Conservation (phyloP, 2,113 vertebrate species). For the Anoplopoma fimbria region DNA sequence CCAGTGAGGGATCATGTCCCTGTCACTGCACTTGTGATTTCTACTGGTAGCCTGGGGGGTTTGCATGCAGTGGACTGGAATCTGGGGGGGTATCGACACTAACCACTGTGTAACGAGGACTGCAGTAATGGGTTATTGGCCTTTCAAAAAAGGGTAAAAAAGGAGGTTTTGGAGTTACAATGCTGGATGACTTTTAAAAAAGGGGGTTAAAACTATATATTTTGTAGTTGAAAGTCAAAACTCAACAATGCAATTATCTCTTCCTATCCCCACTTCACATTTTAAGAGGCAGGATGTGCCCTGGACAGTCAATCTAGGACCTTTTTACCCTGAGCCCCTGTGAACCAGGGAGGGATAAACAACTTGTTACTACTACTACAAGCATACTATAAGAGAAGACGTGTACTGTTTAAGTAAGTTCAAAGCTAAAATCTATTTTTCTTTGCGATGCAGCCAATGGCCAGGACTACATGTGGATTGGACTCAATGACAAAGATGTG, state of each 20-base stretch:
- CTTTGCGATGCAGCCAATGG: constrained; percentile 83
- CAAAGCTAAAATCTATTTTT: constrained; percentile 6
- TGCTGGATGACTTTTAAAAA: no score
- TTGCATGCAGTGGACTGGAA: no score
- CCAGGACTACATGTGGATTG: constrained; percentile 96
- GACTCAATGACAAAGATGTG: constrained; percentile 91
- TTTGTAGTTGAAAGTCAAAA: neutral
- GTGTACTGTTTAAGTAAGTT: neutral
- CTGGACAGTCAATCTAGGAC: neutral
- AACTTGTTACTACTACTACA: neutral
- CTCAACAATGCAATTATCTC: neutral
- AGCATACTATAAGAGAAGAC: neutral
- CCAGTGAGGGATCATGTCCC: no score
- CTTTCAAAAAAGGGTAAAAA: neutral
- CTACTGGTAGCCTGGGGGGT: no score
- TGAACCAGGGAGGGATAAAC: neutral
- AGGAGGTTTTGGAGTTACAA: no score
- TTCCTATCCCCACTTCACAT: neutral
- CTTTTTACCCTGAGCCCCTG: neutral
- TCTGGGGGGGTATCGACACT: no score
- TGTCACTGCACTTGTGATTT: no score
- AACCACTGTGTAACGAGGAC: no score
- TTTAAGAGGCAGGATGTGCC: neutral
- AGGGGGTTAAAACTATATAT: neutral
- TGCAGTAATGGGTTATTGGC: no score